Conservation (phyloP, 2,797 vertebrate genomes). For the Philypnodon macrostomus region DNA sequence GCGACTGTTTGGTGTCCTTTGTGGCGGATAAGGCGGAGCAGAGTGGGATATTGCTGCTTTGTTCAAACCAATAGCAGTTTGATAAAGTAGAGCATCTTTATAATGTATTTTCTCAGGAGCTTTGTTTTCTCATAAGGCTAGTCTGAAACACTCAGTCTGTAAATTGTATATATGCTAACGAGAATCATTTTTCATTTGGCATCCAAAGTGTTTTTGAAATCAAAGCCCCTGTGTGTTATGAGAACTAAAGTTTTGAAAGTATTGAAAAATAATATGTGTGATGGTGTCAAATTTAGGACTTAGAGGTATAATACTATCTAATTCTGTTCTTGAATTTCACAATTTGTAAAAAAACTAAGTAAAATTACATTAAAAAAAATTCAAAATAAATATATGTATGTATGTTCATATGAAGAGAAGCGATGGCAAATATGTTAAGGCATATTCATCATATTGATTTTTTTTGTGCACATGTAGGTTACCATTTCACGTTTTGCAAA, state of each 20-base stretch:
- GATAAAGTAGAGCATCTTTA: slow-evolving; percentile 70
- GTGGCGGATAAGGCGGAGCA: slow-evolving; percentile 48
- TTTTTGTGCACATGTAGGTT: no score
- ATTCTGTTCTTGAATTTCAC: no score
- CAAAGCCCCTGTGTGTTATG: slow-evolving; percentile 22
- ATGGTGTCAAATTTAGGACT: slow-evolving; percentile 1
- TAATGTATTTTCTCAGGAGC: slow-evolving; percentile 61
- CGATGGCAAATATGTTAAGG: no score
- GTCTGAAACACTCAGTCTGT: slow-evolving; percentile 30
- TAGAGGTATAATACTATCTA: no score
- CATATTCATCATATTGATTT: no score
- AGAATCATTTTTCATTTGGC: slow-evolving; percentile 25
- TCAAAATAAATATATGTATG: no score
- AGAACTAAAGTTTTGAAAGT: not conserved
- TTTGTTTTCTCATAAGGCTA: slow-evolving; percentile 50
- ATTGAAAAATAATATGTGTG: not conserved
- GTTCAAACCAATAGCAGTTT: slow-evolving; percentile 52
- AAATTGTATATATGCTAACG: slow-evolving; percentile 42
- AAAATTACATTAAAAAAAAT: no score
- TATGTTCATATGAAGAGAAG: no score
- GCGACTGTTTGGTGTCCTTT: slow-evolving; percentile 70
- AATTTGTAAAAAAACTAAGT: no score
- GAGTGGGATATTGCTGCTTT: slow-evolving; percentile 53
- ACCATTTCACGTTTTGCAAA: no score
- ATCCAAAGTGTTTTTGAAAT: slow-evolving; percentile 44